These are phyloP conservation scores for Nephrocerus scutellatus DNA, from an alignment of 2,888 invertebrate species.

Conservation along the genomic window DNA sequence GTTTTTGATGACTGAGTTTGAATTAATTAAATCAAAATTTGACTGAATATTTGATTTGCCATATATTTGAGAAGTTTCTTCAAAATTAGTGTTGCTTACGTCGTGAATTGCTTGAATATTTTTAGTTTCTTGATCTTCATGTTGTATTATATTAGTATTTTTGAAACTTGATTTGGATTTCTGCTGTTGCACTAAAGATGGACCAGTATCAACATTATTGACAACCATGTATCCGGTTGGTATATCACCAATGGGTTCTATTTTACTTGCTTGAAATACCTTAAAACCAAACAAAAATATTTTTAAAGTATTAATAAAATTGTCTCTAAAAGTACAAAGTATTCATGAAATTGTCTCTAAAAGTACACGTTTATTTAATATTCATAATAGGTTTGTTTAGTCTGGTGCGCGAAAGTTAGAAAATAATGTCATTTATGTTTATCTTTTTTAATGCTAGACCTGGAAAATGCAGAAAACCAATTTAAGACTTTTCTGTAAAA, in stretches of 20 bases:
- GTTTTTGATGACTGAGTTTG: too few relatives aligned
- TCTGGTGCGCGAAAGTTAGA: too few relatives aligned
- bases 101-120: too few relatives aligned
- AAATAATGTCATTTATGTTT: background rate
- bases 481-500: too few relatives aligned
- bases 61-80: too few relatives aligned
- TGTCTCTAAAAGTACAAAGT: background rate
- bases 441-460: background rate
- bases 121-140: too few relatives aligned
- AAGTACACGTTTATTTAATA: background rate
- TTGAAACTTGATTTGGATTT: too few relatives aligned
- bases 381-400: too few relatives aligned
- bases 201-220: conserved; percentile 52
- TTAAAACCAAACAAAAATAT: conserved; percentile 36
- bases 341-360: background rate
- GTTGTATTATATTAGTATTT: too few relatives aligned
- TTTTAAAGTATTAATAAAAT: background rate
- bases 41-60: too few relatives aligned
- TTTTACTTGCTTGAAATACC: conserved; percentile 77
- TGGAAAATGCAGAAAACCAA: background rate
- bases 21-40: too few relatives aligned
- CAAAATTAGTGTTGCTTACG: too few relatives aligned
- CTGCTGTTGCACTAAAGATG: conserved; percentile 18
- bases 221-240: conserved; percentile 65
- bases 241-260: conserved; percentile 72